phyloP scores from a whole-genome alignment of 2,888 invertebrate genomes.

The Cerastis rubricosa region DNA sequence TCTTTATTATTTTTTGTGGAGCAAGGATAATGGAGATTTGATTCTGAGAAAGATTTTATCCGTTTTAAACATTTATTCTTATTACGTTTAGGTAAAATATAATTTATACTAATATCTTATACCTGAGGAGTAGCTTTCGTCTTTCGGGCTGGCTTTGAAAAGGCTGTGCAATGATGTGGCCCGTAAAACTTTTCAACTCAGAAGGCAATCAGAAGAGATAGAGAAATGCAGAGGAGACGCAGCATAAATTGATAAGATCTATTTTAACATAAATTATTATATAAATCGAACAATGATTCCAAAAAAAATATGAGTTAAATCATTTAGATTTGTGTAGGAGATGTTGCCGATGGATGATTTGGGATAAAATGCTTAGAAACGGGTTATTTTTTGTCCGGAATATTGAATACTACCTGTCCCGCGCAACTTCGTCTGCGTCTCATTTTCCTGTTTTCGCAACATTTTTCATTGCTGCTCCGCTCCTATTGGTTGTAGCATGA shows the following conservation, averaged over 20 bases:
- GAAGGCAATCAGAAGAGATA: not conserved
- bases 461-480: too few relatives aligned
- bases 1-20: conserved; percentile 50
- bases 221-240: not conserved
- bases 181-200: not conserved
- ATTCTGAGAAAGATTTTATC: conserved; percentile 11
- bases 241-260: not conserved
- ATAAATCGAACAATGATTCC: not conserved
- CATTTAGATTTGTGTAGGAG: not conserved
- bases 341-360: not conserved
- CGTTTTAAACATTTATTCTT: not conserved
- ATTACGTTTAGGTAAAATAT: not conserved
- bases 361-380: not conserved
- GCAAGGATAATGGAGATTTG: conserved; percentile 46
- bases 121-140: not conserved
- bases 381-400: not conserved
- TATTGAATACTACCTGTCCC: too few relatives aligned
- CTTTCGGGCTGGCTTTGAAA: not conserved
- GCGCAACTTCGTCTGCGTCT: too few relatives aligned
- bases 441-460: too few relatives aligned
- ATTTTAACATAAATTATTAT: too few relatives aligned
- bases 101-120: not conserved
- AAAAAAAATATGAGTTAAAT: not conserved
- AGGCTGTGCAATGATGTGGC: not conserved
- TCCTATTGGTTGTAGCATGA: too few relatives aligned